Percentiles rank a stretch among this genome's conserved stretches.
These are phyloP conservation scores for Pseudoips prasinana DNA, from an alignment of 2,888 invertebrate species.

Conservation along the genomic window DNA sequence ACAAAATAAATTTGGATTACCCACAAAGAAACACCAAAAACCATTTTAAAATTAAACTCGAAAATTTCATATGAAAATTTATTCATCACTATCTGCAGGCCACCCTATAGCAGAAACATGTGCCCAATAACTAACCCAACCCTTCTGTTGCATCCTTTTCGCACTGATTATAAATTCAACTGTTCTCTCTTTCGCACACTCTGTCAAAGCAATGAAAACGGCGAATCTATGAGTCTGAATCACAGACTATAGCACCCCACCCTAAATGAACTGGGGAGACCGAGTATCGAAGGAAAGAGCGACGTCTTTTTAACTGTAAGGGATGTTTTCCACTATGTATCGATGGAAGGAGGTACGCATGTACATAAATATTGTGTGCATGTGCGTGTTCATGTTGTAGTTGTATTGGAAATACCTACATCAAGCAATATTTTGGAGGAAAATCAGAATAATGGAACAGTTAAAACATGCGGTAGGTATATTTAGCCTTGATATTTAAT, in stretches of 20 bases:
- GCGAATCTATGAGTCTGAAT: conserved; percentile 78
- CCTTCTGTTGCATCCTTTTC: conserved; percentile 55
- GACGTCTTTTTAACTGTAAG: conserved; percentile 37
- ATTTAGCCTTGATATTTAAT: too few relatives aligned
- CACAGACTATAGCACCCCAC: conserved; percentile 62
- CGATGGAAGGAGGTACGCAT: conserved; percentile 2
- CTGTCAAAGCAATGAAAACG: conserved; percentile 74
- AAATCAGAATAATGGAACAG: too few relatives aligned
- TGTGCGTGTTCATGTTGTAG: too few relatives aligned
- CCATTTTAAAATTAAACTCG: conserved; percentile 16
- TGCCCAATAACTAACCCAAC: conserved; percentile 69
- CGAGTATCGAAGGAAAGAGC: conserved; percentile 39
- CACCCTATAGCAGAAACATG: conserved; percentile 55
- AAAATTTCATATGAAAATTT: conserved; percentile 44
- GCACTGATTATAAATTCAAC: conserved; percentile 41
- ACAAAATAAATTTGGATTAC: too few relatives aligned
- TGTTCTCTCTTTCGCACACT: conserved; percentile 54
- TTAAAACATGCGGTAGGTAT: too few relatives aligned
- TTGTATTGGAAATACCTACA: too few relatives aligned
- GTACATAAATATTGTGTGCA: background rate
- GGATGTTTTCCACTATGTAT: conserved; percentile 24
- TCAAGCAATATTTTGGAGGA: too few relatives aligned
- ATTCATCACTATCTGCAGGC: conserved; percentile 50
- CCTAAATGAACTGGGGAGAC: conserved; percentile 75
- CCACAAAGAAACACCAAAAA: too few relatives aligned